Evolutionary conservation across 2,888 invertebrate species (phyloP), one percentile per base, ranked within the genome.

Genomic region (Noctua comes): DNA sequence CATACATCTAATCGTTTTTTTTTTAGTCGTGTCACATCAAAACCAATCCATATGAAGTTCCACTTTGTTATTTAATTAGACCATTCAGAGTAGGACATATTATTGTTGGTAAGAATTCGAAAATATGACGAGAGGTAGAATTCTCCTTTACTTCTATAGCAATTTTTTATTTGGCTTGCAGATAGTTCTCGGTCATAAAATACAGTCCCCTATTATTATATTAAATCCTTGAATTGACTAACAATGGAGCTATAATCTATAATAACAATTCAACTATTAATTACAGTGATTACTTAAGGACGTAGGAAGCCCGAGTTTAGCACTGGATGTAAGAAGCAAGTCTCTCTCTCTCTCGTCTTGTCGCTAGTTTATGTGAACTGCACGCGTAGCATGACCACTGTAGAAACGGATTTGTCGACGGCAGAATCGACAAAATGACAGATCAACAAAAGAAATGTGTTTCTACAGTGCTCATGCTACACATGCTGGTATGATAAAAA

Each of bases 191-290:
- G 2, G 8, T 54, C 8, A 64, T 43, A 51, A 43, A n/a, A 51
- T 48, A 68, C 3, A 10, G 40, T 68, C 10, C 27, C 27, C 13
- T 21, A 24, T 16, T 57, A 16, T 21, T 43, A 16, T 10, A 21
- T 21, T 31, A 31, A 31, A 2, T 64, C 21, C 54, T 82, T 57
- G 54, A 40, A 66, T 66, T 76, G 36, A 27, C 7, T 69, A 76
- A 27, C 36, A 66, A 70, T 68, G 31, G 24, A 54, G 18, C 36
- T 21, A 40, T 48, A 54, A 62, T 7, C 46, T 46, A 54, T 66
- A 69, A 76, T 46, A 18, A n/a, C 27, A 16, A 46, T 24, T 46
- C 24, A 66, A 62, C 40, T 59, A 68, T n/a, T 59, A 51, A 36
- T 43, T 59, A 27, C 10, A 10, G 24, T 24, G 54, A 54, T 54